phyloP scores from a whole-genome alignment of 1,140 invertebrate species.

The Cydia amplana region DNA sequence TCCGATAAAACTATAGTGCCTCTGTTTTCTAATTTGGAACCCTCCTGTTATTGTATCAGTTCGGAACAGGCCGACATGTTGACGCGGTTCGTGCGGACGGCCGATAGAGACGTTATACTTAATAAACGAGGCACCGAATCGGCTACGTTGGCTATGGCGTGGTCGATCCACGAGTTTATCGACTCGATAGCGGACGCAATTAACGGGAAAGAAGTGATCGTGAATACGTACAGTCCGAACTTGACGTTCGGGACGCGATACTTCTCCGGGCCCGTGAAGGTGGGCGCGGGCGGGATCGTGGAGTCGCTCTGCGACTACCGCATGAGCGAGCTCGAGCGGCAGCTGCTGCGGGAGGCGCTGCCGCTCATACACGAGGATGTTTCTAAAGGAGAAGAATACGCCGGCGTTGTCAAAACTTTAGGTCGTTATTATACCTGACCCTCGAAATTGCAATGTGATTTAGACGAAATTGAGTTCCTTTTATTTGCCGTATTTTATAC shows the following conservation, averaged over 20 bases:
- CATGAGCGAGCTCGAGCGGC: conserved; percentile 51
- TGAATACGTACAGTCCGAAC: conserved; percentile 53
- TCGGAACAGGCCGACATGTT: conserved; percentile 48
- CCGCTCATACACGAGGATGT: conserved; percentile 52
- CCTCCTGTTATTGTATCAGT: conserved; percentile 42
- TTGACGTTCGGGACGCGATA: conserved; percentile 57
- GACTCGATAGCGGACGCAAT: conserved; percentile 50
- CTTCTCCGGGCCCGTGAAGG: conserved; percentile 53
- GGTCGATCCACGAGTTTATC: conserved; percentile 56
- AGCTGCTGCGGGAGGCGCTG: conserved; percentile 45
- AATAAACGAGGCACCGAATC: conserved; percentile 50
- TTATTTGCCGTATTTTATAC: not conserved
- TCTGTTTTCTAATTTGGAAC: conserved; percentile 56
- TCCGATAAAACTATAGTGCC: conserved; percentile 59
- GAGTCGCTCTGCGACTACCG: conserved; percentile 45
- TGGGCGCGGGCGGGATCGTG: conserved; percentile 51
- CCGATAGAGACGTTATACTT: conserved; percentile 53
- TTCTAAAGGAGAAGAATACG: conserved; percentile 50
- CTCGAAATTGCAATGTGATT: not conserved
- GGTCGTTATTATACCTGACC: conserved; percentile 33
- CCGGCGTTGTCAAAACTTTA: conserved; percentile 41
- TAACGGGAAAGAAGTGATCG: conserved; percentile 43
- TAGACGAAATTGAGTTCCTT: not conserved
- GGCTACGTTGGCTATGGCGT: conserved; percentile 49
- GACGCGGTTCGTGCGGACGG: conserved; percentile 53